Evolutionary conservation across 2,888 invertebrate species (phyloP), one percentile per base, ranked within the genome.

Genomic region (Gisinianus flammeolus): DNA sequence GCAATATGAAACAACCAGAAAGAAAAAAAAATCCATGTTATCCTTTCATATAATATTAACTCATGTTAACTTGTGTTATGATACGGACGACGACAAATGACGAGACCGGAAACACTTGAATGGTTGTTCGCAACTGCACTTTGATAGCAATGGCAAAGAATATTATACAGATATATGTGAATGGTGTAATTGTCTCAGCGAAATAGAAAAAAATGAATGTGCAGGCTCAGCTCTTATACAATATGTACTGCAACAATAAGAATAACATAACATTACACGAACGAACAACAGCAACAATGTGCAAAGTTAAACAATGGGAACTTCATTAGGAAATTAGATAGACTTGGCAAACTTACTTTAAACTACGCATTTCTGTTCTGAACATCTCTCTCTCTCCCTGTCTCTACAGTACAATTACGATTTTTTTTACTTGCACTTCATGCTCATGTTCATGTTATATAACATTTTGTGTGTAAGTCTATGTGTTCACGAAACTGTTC

Each of bases 21-120:
- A 44, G 12, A 12, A 44, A 19, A 16, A 44, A 19, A 12, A 44
- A 19, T 44, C 44, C 44, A 16, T 12, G 19, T 44, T 44, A 44
- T 19, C 19, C 44, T 44, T 44, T 44, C n/a, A n/a, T n/a, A n/a
- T 44, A 19, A 44, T 44, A 44, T 44, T 19, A 44, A 44, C 44
- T 19, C 44, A 16, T 44, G 12, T 19, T 44, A 44, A n/a, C n/a
- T n/a, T n/a, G n/a, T n/a, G n/a, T n/a, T n/a, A n/a, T n/a, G n/a
- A n/a, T n/a, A n/a, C n/a, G n/a, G n/a, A n/a, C n/a, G 16, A 54
- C 16, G 54, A 54, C 19, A 44, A n/a, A 54, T 16, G 54, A 54
- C 54, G n/a, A 62, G 56, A 54, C 71, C 71, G 71, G 71, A 71
- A 71, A 71, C 71, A 71, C 58, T 71, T 58, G 56, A 71, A 71